phyloP scores from a whole-genome alignment of 2,888 invertebrate genomes.

The Sphaeridia pumilis region DNA sequence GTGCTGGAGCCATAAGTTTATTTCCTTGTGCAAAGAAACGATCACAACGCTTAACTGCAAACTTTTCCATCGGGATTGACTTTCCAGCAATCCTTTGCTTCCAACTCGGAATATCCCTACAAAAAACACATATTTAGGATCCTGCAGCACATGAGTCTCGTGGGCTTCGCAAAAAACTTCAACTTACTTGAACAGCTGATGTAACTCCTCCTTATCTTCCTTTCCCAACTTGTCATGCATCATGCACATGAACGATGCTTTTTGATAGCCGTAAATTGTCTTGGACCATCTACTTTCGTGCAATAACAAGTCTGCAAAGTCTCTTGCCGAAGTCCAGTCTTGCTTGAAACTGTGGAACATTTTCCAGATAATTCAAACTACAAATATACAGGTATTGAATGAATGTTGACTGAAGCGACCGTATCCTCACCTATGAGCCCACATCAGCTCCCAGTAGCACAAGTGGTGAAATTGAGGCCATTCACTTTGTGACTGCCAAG shows the following conservation, averaged over 20 bases:
- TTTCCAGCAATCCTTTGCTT: constrained; percentile 90
- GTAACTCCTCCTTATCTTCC: constrained; percentile 48
- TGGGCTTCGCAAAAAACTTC: not conserved
- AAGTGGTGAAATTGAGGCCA: constrained; percentile 89
- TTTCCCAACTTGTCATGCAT: constrained; percentile 46
- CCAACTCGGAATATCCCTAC: constrained; percentile 62
- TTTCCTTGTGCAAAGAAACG: constrained; percentile 64
- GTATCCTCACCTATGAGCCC: constrained; percentile 61
- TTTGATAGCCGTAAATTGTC: constrained; percentile 81
- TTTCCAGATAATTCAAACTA: not conserved
- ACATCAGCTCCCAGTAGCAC: constrained; percentile 89
- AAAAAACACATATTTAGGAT: no score
- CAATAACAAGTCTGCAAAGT: constrained; percentile 57
- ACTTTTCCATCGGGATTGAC: constrained; percentile 94
- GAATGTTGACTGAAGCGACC: no score
- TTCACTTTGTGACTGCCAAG: constrained; percentile 66
- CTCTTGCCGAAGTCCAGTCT: constrained; percentile 65
- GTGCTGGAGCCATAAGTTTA: constrained; percentile 62
- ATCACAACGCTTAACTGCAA: constrained; percentile 72
- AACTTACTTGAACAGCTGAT: constrained; percentile 54
- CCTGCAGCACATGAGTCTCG: not conserved
- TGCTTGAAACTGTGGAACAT: constrained; percentile 46
- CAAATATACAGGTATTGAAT: not conserved
- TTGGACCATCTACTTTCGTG: constrained; percentile 81
- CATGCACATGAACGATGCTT: constrained; percentile 71